These are phyloP conservation scores for Scaptomyza graminum DNA, from an alignment of 1,140 invertebrate genomes.

Conservation along the genomic window DNA sequence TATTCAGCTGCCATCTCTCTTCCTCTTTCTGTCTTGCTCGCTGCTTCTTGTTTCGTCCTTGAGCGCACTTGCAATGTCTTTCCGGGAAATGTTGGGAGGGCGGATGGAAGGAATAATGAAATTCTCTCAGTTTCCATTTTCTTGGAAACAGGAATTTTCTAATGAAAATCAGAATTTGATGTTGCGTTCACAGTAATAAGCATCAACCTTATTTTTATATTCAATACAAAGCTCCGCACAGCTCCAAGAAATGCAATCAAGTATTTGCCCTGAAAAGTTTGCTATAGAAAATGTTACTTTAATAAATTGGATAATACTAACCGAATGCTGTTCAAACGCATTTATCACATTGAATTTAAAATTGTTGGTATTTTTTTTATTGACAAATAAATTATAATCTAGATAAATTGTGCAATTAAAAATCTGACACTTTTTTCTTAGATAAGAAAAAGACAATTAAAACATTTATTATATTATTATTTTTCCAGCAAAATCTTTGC, in stretches of 20 bases:
- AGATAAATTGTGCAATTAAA: not conserved
- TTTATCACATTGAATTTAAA: too few species aligned
- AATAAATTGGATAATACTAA: not conserved
- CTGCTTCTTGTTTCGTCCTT: slow-evolving; percentile 37
- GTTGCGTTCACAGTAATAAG: too few species aligned
- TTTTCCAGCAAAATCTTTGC: too few species aligned
- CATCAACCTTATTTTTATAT: too few species aligned
- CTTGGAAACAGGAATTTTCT: not conserved
- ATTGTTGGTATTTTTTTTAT: too few species aligned
- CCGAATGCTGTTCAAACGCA: too few species aligned
- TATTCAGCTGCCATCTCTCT: slow-evolving; percentile 21
- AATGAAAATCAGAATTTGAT: not conserved
- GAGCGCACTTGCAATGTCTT: slow-evolving; percentile 29
- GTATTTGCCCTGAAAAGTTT: not conserved
- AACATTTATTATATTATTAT: too few species aligned
- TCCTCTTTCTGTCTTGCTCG: not conserved
- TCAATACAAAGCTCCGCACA: too few species aligned
- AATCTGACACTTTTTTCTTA: not conserved
- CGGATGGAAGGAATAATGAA: not conserved
- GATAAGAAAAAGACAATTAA: too few species aligned
- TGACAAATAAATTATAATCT: not conserved
- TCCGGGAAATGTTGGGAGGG: not conserved
- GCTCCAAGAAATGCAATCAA: not conserved
- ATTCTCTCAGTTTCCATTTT: not conserved
- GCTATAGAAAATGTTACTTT: slow-evolving; percentile 1